Evolutionary conservation across 2,888 invertebrate genomes (phyloP), one percentile per base, ranked within the genome.

Genomic region (Schizotus pectinicornis): DNA sequence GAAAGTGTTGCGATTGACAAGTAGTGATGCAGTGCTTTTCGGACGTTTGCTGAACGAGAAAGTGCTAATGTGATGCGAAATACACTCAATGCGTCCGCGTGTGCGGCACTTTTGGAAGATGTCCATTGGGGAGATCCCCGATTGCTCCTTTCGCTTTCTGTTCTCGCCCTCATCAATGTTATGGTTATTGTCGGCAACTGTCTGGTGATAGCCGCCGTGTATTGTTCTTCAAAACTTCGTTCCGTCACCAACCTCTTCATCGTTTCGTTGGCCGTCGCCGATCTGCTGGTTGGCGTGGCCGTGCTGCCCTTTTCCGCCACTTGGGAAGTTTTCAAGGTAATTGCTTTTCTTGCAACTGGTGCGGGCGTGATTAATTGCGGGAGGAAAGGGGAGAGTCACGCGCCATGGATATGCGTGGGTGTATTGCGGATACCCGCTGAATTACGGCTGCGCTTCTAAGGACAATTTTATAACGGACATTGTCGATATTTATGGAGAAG

Each of bases 221-320:
- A 92, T 77, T 91, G 92, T 79, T 92, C 92, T 7, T 91, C 91
- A 61, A 96, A 96, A 80, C 85, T 98, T 67, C 87, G 97, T 67
- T 95, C 94, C 67, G 96, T 97, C 69, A 98, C 97, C 62, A 98
- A 98, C 80, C 87, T 95, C 75, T 96, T 98, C 84, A 97, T 98
- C 77, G 95, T 97, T 62, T 97, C 96, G 42, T 84, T 98, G 74
- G 98, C 98, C 0, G 93, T 95, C 12, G 97, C 98, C 41, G 98
- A 98, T 81, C 84, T 98, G 60, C 84, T 96, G 75, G 95, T 98
- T n/a, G 98, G 98, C 1, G 83, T 97, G 5, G 92, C 95, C 13
- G 97, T 98, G 45, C 85, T 98, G 70, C 98, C 98, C 1, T 98
- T 98, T 81, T 95, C 96, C 22, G 93, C 97, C 50, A 93, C 95